These are phyloP conservation scores for Pagrus major DNA, from an alignment of 2,113 vertebrate genomes.

Conservation along the genomic window DNA sequence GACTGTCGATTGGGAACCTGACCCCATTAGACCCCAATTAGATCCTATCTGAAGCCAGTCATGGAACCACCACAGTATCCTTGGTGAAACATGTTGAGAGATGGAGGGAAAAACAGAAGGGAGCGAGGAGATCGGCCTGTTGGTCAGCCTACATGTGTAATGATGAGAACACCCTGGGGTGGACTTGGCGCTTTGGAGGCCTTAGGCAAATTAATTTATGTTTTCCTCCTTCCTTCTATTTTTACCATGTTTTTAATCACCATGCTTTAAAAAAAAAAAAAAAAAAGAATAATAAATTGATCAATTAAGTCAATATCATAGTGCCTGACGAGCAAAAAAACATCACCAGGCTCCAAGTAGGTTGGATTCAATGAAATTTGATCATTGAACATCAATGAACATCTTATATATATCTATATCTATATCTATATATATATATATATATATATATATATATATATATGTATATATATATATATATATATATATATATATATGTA, in stretches of 20 bases:
- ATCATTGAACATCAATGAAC: too few species aligned
- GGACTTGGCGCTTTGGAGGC: conserved; percentile 15
- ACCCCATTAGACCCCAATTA: conserved; percentile 79
- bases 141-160: conserved; percentile 19
- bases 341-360: background rate
- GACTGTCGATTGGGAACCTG: conserved; percentile 79
- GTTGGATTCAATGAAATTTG: too few species aligned
- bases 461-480: too few species aligned
- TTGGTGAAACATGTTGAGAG: conserved; percentile 73
- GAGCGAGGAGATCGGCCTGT: background rate
- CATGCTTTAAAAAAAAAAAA: too few species aligned
- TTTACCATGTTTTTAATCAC: background rate
- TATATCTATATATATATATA: too few species aligned
- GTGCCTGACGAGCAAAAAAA: background rate
- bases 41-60: conserved; percentile 77
- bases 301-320: too few species aligned
- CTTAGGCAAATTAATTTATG: conserved; percentile 7
- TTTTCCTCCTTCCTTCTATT: background rate
- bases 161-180: conserved; percentile 5
- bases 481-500: too few species aligned
- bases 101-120: conserved; percentile 27
- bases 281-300: background rate
- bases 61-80: conserved; percentile 68
- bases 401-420: too few species aligned
- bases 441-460: too few species aligned